Evolutionary conservation across 2,797 vertebrate genomes (phyloP), one percentile per base, ranked within the genome.

Genomic region (Myripristis murdjan): DNA sequence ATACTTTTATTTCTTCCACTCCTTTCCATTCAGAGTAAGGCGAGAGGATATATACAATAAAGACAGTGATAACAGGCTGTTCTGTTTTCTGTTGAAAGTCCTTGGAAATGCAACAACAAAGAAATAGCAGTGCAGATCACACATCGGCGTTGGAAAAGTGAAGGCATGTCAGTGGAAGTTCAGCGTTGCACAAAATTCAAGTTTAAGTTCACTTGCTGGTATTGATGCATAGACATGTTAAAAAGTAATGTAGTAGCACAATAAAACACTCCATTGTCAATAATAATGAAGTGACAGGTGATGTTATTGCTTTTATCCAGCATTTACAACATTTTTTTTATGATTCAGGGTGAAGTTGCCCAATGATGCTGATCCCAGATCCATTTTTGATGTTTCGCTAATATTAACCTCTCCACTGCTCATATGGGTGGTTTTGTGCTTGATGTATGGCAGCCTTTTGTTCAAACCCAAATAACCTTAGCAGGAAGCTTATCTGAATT

Each of bases 31-130:
- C 16, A 20, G 31, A 67, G 55, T 18, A 48, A 24, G 26, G 64
- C 18, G 44, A 16, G n/a, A 62, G 54, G 35, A 39, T 4, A 39
- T 10, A 37, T 37, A 12, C 10, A 14, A 11, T 37, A 3, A 55
- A 52, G 56, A 51, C 18, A 44, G 58, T 10, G 0, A 47, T 52
- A 58, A 75, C 67, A 53, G 48, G 44, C 48, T 76, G 65, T 26
- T 60, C 58, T 54, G 20, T 64, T 49, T 49, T 65, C 43, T 46
- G 59, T 31, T 64, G 37, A 62, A n/a, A n/a, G n/a, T n/a, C n/a
- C n/a, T n/a, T n/a, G 6, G 26, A 28, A 28, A 28, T 28, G 26
- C 26, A 28, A 11, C 31, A 49, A 39, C 54, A 65, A 33, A 31
- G 22, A 31, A 24, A 53, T 53, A 52, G 56, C 52, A 56, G 37